Percentiles rank a stretch among this genome's conserved stretches.
Evolutionary conservation across 2,888 invertebrate species (phyloP).

Genomic region (Sphaeridia pumilis): DNA sequence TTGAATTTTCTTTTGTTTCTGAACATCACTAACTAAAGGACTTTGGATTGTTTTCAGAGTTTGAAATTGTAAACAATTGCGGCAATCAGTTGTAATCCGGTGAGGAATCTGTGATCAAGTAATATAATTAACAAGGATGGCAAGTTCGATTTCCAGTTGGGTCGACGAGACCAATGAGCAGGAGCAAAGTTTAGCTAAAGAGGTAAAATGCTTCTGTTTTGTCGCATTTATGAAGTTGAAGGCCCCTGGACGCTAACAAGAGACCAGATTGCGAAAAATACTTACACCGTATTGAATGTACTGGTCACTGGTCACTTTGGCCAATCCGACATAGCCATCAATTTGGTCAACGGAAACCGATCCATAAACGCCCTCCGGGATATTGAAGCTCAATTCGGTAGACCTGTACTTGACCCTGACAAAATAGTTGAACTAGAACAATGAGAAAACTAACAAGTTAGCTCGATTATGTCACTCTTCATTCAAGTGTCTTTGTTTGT

Average conservation of each 20-base stretch:
- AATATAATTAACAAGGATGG: too few relatives aligned
- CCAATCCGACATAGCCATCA: constrained; percentile 91
- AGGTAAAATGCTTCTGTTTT: constrained; percentile 13
- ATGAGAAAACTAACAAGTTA: constrained; percentile 43
- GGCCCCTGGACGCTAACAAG: constrained; percentile 69
- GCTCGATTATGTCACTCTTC: too few relatives aligned
- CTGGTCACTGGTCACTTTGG: constrained; percentile 99
- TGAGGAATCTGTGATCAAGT: too few relatives aligned
- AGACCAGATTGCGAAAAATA: constrained; percentile 95
- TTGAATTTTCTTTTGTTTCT: too few relatives aligned
- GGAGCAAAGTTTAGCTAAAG: constrained; percentile 23
- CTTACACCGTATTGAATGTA: constrained; percentile 91
- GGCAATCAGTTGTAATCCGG: too few relatives aligned
- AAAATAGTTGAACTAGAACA: constrained; percentile 89
- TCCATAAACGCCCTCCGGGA: constrained; percentile 60
- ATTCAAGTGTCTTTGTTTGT: too few relatives aligned
- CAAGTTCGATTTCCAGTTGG: constrained; percentile 30
- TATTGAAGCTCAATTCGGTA: constrained; percentile 78
- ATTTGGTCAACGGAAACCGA: constrained; percentile 71
- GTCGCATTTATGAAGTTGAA: too few relatives aligned
- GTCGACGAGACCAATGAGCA: constrained; percentile 30
- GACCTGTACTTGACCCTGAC: constrained; percentile 68
- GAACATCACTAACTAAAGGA: too few relatives aligned
- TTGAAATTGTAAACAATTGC: too few relatives aligned
- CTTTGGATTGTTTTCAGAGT: too few relatives aligned